Conservation (phyloP, 2,888 invertebrate genomes). For the Zhuqinia jingwanae region DNA sequence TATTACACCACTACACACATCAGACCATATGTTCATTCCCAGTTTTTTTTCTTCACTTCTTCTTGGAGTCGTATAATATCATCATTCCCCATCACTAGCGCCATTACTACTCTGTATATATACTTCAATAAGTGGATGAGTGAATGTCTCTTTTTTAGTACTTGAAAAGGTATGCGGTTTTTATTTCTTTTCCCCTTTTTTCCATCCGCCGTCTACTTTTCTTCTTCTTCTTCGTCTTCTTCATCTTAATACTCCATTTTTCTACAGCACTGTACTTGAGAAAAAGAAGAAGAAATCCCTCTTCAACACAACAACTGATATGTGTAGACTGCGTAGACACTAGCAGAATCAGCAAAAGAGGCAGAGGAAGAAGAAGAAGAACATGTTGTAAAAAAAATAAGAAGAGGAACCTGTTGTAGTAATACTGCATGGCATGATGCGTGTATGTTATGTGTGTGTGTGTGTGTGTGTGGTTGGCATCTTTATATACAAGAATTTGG, state of each 20-base stretch:
- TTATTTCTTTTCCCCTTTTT: slow-evolving; percentile 30
- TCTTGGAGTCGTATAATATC: background rate
- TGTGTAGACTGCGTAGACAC: too few species aligned
- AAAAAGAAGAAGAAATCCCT: slow-evolving; percentile 38
- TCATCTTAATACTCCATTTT: slow-evolving; percentile 25
- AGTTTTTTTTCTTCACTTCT: background rate
- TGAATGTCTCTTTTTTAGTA: slow-evolving; percentile 52
- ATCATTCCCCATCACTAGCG: background rate
- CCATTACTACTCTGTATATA: background rate
- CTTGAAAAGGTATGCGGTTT: slow-evolving; percentile 58
- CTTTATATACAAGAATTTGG: too few species aligned
- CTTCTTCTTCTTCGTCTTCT: too few species aligned
- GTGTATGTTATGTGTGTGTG: too few species aligned
- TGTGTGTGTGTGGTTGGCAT: too few species aligned
- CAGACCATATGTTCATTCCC: slow-evolving; percentile 10
- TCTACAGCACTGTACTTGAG: too few species aligned
- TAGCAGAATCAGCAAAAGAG: too few species aligned
- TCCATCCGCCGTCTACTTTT: too few species aligned
- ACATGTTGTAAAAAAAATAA: too few species aligned
- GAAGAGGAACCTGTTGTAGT: slow-evolving; percentile 58
- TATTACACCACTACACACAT: too few species aligned
- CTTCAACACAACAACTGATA: slow-evolving; percentile 30
- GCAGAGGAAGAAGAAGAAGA: slow-evolving; percentile 3
- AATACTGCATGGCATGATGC: too few species aligned
- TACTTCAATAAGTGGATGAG: slow-evolving; percentile 57